Evolutionary conservation across 2,888 invertebrate species (phyloP).

Genomic region (Thumatha senex): DNA sequence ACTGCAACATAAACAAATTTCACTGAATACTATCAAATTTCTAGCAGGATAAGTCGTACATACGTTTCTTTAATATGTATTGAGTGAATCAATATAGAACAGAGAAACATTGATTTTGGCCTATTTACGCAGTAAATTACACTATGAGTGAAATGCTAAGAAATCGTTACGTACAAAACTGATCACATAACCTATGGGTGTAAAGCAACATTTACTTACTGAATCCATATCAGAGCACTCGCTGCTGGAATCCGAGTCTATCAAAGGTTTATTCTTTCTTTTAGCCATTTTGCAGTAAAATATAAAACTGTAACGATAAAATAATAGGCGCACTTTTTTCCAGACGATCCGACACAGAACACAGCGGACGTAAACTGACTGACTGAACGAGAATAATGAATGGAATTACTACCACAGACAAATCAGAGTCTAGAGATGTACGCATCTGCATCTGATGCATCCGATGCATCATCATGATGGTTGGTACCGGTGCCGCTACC

Average conservation of each 20-base stretch:
- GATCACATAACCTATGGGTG: conserved; percentile 55
- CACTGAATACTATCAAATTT: conserved; percentile 32
- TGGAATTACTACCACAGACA: too few relatives aligned
- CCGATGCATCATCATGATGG: too few relatives aligned
- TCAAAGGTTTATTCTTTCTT: conserved; percentile 91
- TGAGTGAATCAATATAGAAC: conserved; percentile 55
- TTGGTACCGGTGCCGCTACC: too few relatives aligned
- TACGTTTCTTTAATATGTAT: conserved; percentile 24
- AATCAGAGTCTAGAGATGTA: too few relatives aligned
- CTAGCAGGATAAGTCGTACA: conserved; percentile 6
- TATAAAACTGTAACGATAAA: conserved; percentile 38
- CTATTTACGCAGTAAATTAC: conserved; percentile 69
- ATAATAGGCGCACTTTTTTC: conserved; percentile 47
- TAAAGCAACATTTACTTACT: conserved; percentile 82
- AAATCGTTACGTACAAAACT: conserved; percentile 50
- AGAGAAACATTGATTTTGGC: conserved; percentile 68
- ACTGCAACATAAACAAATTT: conserved; percentile 41
- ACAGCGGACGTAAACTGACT: too few relatives aligned
- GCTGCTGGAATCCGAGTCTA: conserved; percentile 93
- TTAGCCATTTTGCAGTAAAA: conserved; percentile 86
- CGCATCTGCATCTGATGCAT: too few relatives aligned
- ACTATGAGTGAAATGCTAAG: conserved; percentile 60
- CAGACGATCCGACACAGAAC: conserved; percentile 28
- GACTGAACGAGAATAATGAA: too few relatives aligned
- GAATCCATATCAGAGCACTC: conserved; percentile 93